These are phyloP conservation scores for Phasianus colchicus DNA, from an alignment of 2,113 vertebrate species.

Conservation along the genomic window DNA sequence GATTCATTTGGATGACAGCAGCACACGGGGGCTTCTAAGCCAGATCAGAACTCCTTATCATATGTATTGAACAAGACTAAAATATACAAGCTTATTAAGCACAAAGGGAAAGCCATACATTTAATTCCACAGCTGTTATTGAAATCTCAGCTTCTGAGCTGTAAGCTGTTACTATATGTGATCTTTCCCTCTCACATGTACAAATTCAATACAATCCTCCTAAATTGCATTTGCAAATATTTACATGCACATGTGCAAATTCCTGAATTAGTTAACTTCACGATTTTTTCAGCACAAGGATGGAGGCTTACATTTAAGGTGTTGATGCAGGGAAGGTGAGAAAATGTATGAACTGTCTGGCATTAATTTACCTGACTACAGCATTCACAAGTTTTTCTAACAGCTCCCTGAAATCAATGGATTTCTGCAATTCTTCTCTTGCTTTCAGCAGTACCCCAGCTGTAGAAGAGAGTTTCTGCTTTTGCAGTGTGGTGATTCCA, in stretches of 20 bases:
- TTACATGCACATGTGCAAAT: not conserved
- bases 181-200: not conserved
- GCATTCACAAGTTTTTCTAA: conserved; percentile 1
- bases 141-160: not conserved
- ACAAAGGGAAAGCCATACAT: not conserved
- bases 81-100: not conserved
- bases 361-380: not conserved
- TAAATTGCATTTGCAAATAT: not conserved
- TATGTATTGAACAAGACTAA: rapidly evolving
- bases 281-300: not conserved
- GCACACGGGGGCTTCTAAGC: not conserved
- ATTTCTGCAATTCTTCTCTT: not conserved
- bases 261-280: not conserved
- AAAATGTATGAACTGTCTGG: conserved; percentile 11
- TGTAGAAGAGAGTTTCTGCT: not conserved
- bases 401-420: conserved; percentile 6
- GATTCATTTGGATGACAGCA: not conserved
- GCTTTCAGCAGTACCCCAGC: not conserved
- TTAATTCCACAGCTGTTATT: not conserved
- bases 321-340: not conserved
- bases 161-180: not conserved
- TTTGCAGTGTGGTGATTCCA: not conserved
- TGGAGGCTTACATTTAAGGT: not conserved
- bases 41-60: not conserved
- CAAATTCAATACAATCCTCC: not conserved